A percentile compares a stretch with the other conserved stretches of the same genome.
Conservation (phyloP, 1,140 invertebrate genomes). For the Caenorhabditis remanei region DNA sequence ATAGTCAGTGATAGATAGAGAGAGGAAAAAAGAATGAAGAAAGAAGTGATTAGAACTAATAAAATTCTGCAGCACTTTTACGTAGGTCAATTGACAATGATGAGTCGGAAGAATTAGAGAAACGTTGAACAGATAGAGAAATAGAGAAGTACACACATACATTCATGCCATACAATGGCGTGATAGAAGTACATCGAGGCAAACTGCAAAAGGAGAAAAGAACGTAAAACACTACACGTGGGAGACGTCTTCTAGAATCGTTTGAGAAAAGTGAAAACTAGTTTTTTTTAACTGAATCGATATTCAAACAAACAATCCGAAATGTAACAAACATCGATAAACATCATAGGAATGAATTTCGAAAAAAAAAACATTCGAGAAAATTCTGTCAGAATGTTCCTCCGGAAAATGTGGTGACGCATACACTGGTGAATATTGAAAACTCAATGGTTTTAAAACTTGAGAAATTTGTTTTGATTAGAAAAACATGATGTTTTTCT, state of each 20-base stretch:
- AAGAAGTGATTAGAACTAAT: constrained; percentile 31
- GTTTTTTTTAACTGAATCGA: background rate
- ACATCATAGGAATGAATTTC: background rate
- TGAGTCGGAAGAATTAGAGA: constrained; percentile 31
- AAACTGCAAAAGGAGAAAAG: constrained; percentile 15
- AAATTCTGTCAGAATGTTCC: too few relatives aligned
- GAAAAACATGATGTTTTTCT: too few relatives aligned
- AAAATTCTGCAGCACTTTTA: constrained; percentile 41
- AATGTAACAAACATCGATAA: background rate
- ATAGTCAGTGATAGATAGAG: background rate
- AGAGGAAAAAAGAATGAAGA: background rate
- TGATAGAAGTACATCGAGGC: constrained; percentile 50
- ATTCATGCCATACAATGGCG: constrained; percentile 53
- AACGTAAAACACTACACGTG: constrained; percentile 19
- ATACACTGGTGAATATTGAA: too few relatives aligned
- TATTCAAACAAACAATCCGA: background rate
- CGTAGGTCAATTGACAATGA: constrained; percentile 14
- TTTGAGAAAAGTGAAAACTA: background rate
- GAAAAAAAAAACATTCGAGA: too few relatives aligned
- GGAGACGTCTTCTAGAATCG: constrained; percentile 4
- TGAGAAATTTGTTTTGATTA: too few relatives aligned
- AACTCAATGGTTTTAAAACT: too few relatives aligned
- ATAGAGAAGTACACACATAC: constrained; percentile 16
- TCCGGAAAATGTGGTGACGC: too few relatives aligned
- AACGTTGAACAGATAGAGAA: background rate